Conservation (phyloP, 2,888 invertebrate species). For the Drosophila gaucha region DNA sequence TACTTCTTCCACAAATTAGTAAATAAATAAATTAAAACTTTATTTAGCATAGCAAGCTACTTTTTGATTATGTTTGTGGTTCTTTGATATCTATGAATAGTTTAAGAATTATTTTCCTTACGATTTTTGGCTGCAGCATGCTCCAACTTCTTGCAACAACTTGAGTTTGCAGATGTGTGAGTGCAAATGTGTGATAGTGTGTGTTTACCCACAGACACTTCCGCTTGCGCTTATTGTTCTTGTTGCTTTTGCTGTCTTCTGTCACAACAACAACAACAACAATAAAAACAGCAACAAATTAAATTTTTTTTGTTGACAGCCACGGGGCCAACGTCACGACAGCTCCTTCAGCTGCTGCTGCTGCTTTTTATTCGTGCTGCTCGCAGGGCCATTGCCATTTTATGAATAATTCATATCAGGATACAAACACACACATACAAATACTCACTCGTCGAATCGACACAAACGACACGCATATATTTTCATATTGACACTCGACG, state of each 20-base stretch:
- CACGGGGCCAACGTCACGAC: constrained; percentile 52
- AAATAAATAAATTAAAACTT: background rate
- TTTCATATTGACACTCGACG: constrained; percentile 73
- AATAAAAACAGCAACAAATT: constrained; percentile 13
- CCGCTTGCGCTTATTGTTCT: constrained; percentile 27
- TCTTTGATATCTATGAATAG: background rate
- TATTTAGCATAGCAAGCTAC: background rate
- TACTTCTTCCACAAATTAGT: background rate
- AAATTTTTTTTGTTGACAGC: constrained; percentile 43
- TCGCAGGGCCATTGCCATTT: constrained; percentile 73
- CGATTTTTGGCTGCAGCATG: constrained; percentile 5
- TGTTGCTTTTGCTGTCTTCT: constrained; percentile 2
- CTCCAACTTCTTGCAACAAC: constrained; percentile 14
- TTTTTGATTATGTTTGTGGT: background rate
- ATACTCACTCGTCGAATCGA: constrained; percentile 7
- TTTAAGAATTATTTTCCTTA: background rate
- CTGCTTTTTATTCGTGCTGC: constrained; percentile 39
- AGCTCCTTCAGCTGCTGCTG: constrained; percentile 34
- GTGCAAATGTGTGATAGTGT: constrained; percentile 35
- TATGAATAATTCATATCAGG: constrained; percentile 76
- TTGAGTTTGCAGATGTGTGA: constrained; percentile 39
- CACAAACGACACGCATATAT: constrained; percentile 65
- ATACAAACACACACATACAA: constrained; percentile 22
- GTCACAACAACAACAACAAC: constrained; percentile 7
- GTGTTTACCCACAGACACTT: constrained; percentile 32